Base-by-base conservation (phyloP, 2,888 invertebrate genomes). In the Gymnosoma rotundatum region DNA sequence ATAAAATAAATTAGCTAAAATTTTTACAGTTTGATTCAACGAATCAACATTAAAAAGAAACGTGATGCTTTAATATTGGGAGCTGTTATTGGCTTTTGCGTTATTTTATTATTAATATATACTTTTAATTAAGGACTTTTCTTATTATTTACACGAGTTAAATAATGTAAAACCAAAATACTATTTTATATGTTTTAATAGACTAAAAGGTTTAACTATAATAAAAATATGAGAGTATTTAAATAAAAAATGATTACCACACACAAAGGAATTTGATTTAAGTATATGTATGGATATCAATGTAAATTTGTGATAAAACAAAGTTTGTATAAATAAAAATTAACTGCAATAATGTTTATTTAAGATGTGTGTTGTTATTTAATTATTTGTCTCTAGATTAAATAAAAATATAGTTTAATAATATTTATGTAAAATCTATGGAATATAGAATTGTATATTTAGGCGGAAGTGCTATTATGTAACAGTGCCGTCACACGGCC, bases 61-160 rank as follows among this genome's bases (percentile, higher is more conserved):
- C 95, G 98, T 73, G 99, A 99, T 93, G 97, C 98, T 0, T 94
- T 99, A 64, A 97, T 99, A 87, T 90, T 99, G 42, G 99, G 97
- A 0, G 93, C 95, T 14, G 96, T 99, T 25, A 96, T 99, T 83
- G 97, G 96, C 4, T 93, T 96, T 75, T 99, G 98, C 93, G 96
- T 98, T 61, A 96, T 99, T 92, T 93, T 98, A n/a, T 93, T 98
- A 89, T 93, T 98, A 8, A 89, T 96, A 2, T 97, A 97, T 89
- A 95, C 95, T 83, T 96, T 97, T 93, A 95, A 95, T 90, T 97
- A 91, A 88, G 54, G n/a, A 56, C 14, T 60, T 16, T 32, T 32
- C 25, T 32, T 20, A 45, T 38, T 18, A 73, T 73, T 58, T 25
- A 52, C 42, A 64, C 18, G 52, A 78, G 32, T 2, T 21, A 42